Evolutionary conservation across 1,140 invertebrate species (phyloP), one percentile per base, ranked within the genome.

Genomic region (Ostrea denselamellosa): DNA sequence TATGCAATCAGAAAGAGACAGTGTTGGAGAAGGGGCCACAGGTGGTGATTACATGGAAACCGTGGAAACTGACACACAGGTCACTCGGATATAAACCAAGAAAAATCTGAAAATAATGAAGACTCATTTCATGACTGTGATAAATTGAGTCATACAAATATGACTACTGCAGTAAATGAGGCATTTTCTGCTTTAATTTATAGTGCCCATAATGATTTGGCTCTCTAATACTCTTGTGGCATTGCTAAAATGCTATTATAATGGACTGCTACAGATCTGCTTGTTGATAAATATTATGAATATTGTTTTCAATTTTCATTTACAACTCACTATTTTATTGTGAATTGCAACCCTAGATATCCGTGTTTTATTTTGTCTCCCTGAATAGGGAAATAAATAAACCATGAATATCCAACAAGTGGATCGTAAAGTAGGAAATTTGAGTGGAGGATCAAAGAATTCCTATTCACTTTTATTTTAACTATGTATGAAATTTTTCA

Each of bases 31-130:
- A 83, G 52, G 52, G 82, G 82, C 44, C 82, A 83, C 44, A 77
- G 68, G 68, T 34, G 68, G 68, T 8, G 68, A 77, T 10, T 77
- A 77, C 68, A 77, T 77, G 68, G 68, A 77, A 77, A 77, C 68
- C 2, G 68, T 77, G 25, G 68, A 77, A 34, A 77, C 68, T 0
- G 68, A 77, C 68, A 77, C 68, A 77, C 68, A 77, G 25, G 28
- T 77, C 22, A 77, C 68, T 28, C 22, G 68, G 28, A 71, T 71
- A 34, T 71, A 25, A 34, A 44, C 28, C 8, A 9, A 71, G n/a
- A n/a, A 7, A 17, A 68, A n/a, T 9, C 8, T 5, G 25, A 28
- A 22, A 14, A 77, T 28, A 77, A 4, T 12, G 28, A 10, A 28
- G 68, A 22, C 14, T 7, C 25, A 28, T 77, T n/a, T 77, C 17